These are phyloP conservation scores for Popillia japonica DNA, from an alignment of 1,140 invertebrate genomes.

Conservation along the genomic window DNA sequence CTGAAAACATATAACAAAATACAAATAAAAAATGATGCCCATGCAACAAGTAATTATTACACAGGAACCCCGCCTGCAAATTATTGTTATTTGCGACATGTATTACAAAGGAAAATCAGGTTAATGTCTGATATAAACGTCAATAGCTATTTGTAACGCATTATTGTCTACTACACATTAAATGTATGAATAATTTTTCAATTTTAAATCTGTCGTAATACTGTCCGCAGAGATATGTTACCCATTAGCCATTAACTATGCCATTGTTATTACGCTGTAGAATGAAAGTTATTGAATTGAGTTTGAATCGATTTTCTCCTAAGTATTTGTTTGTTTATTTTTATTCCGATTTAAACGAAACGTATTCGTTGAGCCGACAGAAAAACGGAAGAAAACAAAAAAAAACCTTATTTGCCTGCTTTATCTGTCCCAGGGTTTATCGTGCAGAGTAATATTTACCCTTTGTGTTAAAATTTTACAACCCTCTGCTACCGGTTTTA, in stretches of 20 bases:
- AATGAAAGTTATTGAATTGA: too few relatives aligned
- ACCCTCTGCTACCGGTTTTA: conserved; percentile 30
- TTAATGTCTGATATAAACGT: conserved; percentile 8
- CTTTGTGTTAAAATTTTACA: conserved; percentile 33
- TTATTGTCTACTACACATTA: conserved; percentile 1
- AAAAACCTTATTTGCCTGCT: not conserved
- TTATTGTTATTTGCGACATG: conserved; percentile 1
- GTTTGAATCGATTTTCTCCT: too few relatives aligned
- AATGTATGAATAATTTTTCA: conserved; percentile 21
- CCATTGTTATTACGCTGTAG: too few relatives aligned
- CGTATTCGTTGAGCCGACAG: not conserved
- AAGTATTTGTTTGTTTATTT: too few relatives aligned
- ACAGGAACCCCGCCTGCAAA: too few relatives aligned
- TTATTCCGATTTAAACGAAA: not conserved
- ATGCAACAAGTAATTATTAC: too few relatives aligned
- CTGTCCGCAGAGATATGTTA: not conserved
- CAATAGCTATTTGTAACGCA: not conserved
- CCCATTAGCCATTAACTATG: not conserved
- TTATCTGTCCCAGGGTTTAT: conserved; percentile 27
- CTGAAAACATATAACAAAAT: too few relatives aligned
- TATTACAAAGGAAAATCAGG: conserved; percentile 27
- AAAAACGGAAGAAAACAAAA: too few relatives aligned
- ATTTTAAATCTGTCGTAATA: conserved; percentile 1
- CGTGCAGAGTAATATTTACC: conserved; percentile 15
- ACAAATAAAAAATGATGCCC: too few relatives aligned